Evolutionary conservation across 2,888 invertebrate genomes (phyloP).

Genomic region (Candidula unifasciata): DNA sequence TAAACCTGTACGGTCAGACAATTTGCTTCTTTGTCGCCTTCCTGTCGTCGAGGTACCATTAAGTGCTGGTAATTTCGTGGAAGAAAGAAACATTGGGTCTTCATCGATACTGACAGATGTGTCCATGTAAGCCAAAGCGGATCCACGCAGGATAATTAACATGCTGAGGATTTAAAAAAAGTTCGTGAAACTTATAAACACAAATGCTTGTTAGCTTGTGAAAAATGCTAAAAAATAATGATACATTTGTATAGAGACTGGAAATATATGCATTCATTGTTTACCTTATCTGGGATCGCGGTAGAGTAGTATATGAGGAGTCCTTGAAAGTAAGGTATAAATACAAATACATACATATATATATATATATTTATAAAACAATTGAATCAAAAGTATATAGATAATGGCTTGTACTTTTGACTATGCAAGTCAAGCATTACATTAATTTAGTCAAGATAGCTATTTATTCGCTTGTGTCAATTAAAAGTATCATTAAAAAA

Average conservation of each 20-base stretch:
- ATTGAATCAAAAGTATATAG: no score
- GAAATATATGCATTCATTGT: no score
- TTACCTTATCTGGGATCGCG: no score
- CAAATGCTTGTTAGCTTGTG: neutral
- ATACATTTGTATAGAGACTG: no score
- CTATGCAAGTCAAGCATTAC: no score
- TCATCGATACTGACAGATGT: constrained; percentile 69
- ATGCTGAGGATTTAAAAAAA: constrained; percentile 61
- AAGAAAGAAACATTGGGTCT: constrained; percentile 33
- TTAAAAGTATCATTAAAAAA: no score
- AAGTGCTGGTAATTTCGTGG: constrained; percentile 5
- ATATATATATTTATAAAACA: neutral
- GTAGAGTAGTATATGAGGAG: no score
- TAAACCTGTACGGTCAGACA: constrained; percentile 64
- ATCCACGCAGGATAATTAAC: constrained; percentile 72
- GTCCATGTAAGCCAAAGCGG: constrained; percentile 73
- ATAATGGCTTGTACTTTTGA: no score
- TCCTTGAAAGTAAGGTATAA: no score
- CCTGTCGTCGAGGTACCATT: constrained; percentile 40
- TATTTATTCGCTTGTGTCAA: no score
- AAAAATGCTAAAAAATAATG: no score
- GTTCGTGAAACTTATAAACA: neutral
- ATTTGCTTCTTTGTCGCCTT: constrained; percentile 49
- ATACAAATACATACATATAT: neutral
- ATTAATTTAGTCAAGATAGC: no score